These are phyloP conservation scores for Lethenteron camtschaticum DNA, from an alignment of 2,113 vertebrate species.

Conservation along the genomic window DNA sequence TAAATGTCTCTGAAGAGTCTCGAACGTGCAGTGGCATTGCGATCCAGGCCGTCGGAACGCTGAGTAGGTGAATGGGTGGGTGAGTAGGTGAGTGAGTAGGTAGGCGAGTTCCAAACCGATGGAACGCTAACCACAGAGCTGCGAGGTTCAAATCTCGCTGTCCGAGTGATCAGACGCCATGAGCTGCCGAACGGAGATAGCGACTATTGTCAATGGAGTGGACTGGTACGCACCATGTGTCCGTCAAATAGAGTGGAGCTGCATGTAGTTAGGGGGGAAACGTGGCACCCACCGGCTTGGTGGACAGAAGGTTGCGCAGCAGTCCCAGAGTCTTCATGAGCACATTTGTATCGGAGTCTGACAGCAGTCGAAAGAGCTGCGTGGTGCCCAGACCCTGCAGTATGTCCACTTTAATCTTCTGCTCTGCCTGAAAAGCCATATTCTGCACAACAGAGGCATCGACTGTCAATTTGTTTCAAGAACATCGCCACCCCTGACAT, in stretches of 20 bases:
- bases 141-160: not conserved
- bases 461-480: too few relatives aligned
- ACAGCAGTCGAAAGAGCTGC: constrained; percentile 77
- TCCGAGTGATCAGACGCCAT: too few relatives aligned
- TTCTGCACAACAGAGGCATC: constrained; percentile 32
- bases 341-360: constrained; percentile 79
- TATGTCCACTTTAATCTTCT: constrained; percentile 95
- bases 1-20: too few relatives aligned
- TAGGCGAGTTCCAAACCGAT: not conserved
- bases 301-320: constrained; percentile 83
- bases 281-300: constrained; percentile 54
- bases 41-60: too few relatives aligned
- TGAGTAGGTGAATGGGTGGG: too few relatives aligned
- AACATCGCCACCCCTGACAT: not conserved
- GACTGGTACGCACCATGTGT: constrained; percentile 11
- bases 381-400: constrained; percentile 79
- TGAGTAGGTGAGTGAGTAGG: not conserved
- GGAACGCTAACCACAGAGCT: not conserved
- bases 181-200: not conserved
- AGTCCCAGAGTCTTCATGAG: constrained; percentile 94
- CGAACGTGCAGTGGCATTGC: too few relatives aligned
- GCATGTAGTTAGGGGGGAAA: constrained; percentile 8
- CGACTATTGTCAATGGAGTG: not conserved
- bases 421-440: constrained; percentile 96
- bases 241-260: constrained; percentile 13